Base-by-base conservation (phyloP, 1,140 invertebrate species). In the Cyclargus thomasi region DNA sequence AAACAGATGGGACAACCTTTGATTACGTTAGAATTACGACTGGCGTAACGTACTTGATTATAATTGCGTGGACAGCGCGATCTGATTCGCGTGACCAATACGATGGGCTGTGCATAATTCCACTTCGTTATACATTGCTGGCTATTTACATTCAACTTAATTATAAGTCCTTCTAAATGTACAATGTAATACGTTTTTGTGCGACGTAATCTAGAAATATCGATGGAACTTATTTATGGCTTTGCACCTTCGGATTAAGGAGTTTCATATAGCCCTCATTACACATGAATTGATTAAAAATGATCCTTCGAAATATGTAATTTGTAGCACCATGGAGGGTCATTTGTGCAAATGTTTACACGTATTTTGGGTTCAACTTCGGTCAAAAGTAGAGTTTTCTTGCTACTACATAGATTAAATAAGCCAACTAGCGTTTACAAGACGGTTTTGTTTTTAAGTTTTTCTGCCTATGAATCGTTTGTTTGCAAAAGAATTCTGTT, bases 201-300 rank as follows among this genome's bases (percentile, higher is more conserved):
- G 80, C 81, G 84, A 86, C 81, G 87, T 90, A 90, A 90, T 90
- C 87, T 83, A 87, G 85, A 90, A 87, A 88, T 90, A 90, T 90
- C 84, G 85, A 78, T 73, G 76, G 80, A 79, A 77, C 82, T 86
- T 88, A 90, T 90, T 88, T 87, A 90, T 90, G 83, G 70, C 79
- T 29, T n/a, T 69, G 65, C 68, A 70, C 71, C 79, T 77, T 70
- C 73, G 82, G 84, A 87, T 86, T 86, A 86, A 85, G 78, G 84
- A 79, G 77, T 80, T 84, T 83, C 81, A 83, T 85, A 83, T 76
- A 80, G 79, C 79, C 69, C 84, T 89, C 85, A 89, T 89, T 89
- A 89, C 83, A 74, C 69, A 70, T 77, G 82, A 82, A 82, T 84
- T 82, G 82, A 86, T 87, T 86, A 87, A 76, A 65, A 65, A 59